Evolutionary conservation across 2,113 vertebrate genomes (phyloP), one percentile per base, ranked within the genome.

Genomic region (Sula dactylatra): DNA sequence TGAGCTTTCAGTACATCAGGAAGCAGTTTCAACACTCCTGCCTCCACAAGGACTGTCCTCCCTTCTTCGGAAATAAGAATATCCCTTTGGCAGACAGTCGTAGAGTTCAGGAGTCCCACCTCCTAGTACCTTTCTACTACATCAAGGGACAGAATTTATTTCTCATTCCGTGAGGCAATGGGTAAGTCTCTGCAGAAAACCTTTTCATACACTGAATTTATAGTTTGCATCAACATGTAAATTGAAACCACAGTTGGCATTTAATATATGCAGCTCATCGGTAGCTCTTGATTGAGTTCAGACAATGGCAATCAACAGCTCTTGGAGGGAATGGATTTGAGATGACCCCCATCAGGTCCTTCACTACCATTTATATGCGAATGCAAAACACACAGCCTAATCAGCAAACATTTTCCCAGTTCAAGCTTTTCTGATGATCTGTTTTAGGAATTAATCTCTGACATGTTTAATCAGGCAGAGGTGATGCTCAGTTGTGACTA

Each of bases 111-210:
- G 16, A 66, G 25, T 27, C 38, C 18, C 66, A 78, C 19, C 54
- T 62, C 20, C 12, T 50, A 13, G 7, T 7, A 16, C 16, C 11
- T 5, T 49, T 9, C 62, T 84, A 4, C 20, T 54, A 11, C 38
- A n/a, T 4, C 24, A n/a, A 70, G 36, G 26, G 29, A 34, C 13
- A 29, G 29, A 32, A 61, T 20, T 56, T 42, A 69, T 58, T 38
- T 29, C 71, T 44, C 36, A 7, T 55, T 66, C 29, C 1, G 1
- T 20, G 24, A 70, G 18, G 29, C 79, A 59, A 61, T 0, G 1
- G 6, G 3, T 42, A 44, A 70, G 15, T 9, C 11, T 38, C 61
- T 76, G 27, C 20, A 77, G 52, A 67, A 73, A 72, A 34, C 52
- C 64, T 87, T 66, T 32, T 42, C 52, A 64, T 44, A n/a, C 31